These are phyloP conservation scores for Pelochelys cantorii DNA, from an alignment of 2,797 vertebrate genomes.

Conservation along the genomic window DNA sequence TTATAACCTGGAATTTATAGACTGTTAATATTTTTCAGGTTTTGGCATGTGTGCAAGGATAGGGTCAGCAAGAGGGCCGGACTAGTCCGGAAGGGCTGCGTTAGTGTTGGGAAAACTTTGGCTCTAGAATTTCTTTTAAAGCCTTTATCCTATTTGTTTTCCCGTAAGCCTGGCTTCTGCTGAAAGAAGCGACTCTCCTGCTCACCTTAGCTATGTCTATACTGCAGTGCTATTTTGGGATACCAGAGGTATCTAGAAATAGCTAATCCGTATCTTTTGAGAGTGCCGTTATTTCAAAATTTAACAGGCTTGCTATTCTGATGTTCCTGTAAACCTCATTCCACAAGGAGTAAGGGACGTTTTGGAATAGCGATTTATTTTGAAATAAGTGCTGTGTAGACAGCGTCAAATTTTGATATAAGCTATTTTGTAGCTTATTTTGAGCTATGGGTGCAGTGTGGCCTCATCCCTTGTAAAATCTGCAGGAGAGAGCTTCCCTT, in stretches of 20 bases:
- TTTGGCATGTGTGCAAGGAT: background rate
- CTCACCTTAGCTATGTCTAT: background rate
- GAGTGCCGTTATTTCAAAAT: no score
- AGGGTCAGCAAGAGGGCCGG: background rate
- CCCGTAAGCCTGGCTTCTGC: background rate
- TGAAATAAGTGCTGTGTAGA: no score
- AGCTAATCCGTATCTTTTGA: no score
- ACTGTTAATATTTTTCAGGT: accelerated
- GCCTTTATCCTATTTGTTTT: background rate
- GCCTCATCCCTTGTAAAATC: background rate
- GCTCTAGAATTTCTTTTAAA: background rate
- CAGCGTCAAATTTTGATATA: no score
- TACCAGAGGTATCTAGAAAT: no score
- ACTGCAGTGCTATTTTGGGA: no score
- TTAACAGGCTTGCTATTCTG: no score
- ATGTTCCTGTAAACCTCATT: no score
- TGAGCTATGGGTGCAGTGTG: no score
- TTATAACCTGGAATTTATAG: background rate
- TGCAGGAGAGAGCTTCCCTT: background rate
- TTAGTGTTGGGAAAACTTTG: background rate
- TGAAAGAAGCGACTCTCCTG: background rate
- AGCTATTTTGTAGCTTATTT: no score
- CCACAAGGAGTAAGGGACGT: no score
- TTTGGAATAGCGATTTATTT: no score
- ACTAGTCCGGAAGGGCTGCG: background rate